Evolutionary conservation across 2,888 invertebrate species (phyloP).

Genomic region (Atrina japonica): DNA sequence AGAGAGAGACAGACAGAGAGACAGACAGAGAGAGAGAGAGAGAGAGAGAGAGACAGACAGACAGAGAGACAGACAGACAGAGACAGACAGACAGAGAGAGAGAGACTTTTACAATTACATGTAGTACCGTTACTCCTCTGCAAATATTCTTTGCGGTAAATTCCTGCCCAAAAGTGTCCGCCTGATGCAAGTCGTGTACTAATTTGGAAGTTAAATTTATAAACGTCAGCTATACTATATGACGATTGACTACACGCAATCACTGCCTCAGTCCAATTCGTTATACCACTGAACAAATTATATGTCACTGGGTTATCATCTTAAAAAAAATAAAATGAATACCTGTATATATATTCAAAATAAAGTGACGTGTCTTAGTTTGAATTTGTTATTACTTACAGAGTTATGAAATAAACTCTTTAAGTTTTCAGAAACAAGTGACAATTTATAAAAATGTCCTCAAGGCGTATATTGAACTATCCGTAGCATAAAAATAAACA

Average conservation of each 20-base stretch:
- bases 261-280: conserved; percentile 12
- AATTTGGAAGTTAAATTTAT: background rate
- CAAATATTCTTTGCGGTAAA: background rate
- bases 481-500: no score
- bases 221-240: background rate
- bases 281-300: no score
- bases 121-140: background rate
- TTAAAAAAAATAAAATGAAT: no score
- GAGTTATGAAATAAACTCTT: no score
- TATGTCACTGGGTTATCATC: no score
- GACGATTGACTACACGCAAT: background rate
- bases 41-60: background rate
- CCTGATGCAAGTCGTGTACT: background rate
- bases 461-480: no score
- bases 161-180: conserved; percentile 20
- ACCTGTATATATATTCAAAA: no score
- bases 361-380: no score
- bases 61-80: background rate
- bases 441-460: no score
- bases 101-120: background rate
- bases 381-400: no score
- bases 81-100: background rate
- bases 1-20: background rate
- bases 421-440: no score
- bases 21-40: no score